phyloP scores from a whole-genome alignment of 1,140 invertebrate species.

The Pseudomyrmex sp. region DNA sequence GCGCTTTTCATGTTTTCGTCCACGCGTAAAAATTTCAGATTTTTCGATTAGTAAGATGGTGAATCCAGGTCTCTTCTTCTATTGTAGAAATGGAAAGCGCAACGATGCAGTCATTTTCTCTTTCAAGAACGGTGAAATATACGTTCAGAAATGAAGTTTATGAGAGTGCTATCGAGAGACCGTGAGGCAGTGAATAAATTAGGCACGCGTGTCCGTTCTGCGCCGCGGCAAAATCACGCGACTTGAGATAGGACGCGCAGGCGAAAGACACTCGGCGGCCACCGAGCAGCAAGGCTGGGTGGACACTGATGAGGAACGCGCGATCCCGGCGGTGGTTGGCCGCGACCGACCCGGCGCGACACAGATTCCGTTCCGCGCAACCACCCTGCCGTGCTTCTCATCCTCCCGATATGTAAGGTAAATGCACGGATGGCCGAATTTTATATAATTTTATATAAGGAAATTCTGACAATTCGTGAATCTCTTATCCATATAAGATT shows the following conservation, averaged over 20 bases:
- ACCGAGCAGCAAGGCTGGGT: slow-evolving; percentile 67
- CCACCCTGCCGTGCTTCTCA: slow-evolving; percentile 19
- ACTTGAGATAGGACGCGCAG: slow-evolving; percentile 17
- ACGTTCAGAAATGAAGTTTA: not conserved
- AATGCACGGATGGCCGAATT: slow-evolving; percentile 10
- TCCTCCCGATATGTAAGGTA: slow-evolving; percentile 19
- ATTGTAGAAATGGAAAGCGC: not conserved
- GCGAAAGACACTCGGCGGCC: slow-evolving; percentile 20
- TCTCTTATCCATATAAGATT: not conserved
- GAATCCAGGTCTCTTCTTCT: not conserved
- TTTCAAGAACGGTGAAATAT: not conserved
- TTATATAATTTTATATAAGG: not conserved
- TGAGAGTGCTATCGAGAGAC: slow-evolving; percentile 21
- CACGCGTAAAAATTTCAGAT: not conserved
- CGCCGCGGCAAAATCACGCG: slow-evolving; percentile 17
- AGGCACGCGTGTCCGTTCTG: not conserved
- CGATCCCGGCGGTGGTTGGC: slow-evolving; percentile 37
- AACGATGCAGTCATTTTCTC: slow-evolving; percentile 23
- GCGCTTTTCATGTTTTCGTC: not conserved
- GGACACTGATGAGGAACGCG: slow-evolving; percentile 67
- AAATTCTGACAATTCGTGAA: slow-evolving; percentile 9
- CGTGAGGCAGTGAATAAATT: slow-evolving; percentile 27
- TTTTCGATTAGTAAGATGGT: not conserved
- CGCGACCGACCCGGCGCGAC: slow-evolving; percentile 69
- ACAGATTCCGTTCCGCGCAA: slow-evolving; percentile 70